phyloP scores from a whole-genome alignment of 2,888 invertebrate genomes.

The Octodonta nipae region DNA sequence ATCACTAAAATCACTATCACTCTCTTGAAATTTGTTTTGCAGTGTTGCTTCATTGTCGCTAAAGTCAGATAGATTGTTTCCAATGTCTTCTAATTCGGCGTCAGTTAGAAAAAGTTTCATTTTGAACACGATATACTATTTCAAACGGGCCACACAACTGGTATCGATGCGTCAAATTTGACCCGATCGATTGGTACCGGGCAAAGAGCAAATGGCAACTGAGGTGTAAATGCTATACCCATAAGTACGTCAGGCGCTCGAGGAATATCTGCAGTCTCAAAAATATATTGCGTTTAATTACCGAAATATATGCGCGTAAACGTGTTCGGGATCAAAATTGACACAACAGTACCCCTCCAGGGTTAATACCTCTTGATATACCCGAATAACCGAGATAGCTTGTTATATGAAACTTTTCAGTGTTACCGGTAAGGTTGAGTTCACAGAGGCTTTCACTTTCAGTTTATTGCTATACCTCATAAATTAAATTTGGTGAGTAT shows the following conservation, averaged over 20 bases:
- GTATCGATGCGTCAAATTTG: not conserved
- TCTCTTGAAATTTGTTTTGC: slow-evolving; percentile 3
- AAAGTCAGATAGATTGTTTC: slow-evolving; percentile 5
- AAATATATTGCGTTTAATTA: too few species aligned
- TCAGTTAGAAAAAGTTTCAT: not conserved
- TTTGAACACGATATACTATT: not conserved
- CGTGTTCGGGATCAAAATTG: not conserved
- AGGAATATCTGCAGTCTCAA: not conserved
- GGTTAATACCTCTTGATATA: too few species aligned
- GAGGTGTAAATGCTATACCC: not conserved
- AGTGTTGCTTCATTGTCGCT: slow-evolving; percentile 4
- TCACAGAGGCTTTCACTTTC: too few species aligned
- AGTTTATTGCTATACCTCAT: too few species aligned
- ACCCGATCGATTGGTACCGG: not conserved
- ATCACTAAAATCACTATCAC: too few species aligned
- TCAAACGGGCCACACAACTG: too few species aligned
- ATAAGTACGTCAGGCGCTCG: not conserved
- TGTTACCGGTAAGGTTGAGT: too few species aligned
- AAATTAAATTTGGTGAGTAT: too few species aligned
- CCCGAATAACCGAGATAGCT: too few species aligned
- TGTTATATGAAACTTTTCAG: too few species aligned
- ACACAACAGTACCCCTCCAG: not conserved
- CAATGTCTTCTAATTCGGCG: slow-evolving; percentile 2
- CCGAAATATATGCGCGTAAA: too few species aligned
- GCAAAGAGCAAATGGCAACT: too few species aligned